Evolutionary conservation across 2,113 vertebrate genomes (phyloP).

Genomic region (western clawed frog (Xenopus tropicalis)): UCB_Xtro_10.0 CM004444.2:128227001-128227500

Average conservation of each 20-base stretch:
- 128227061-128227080: slow-evolving; percentile 23
- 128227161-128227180: slow-evolving; percentile 23
- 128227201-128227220: slow-evolving; percentile 24
- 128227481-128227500: neutral
- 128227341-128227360: slow-evolving; percentile 46
- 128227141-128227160: slow-evolving; percentile 10
- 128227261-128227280: slow-evolving; percentile 44
- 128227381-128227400: slow-evolving; percentile 35
- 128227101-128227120: slow-evolving; percentile 23
- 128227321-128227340: slow-evolving; percentile 43
- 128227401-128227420: slow-evolving; percentile 12
- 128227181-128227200: neutral
- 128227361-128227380: slow-evolving; percentile 44
- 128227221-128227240: slow-evolving; percentile 42
- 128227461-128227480: neutral
- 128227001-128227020: neutral
- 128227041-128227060: slow-evolving; percentile 18
- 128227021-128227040: slow-evolving; percentile 11
- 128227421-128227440: slow-evolving; percentile 32
- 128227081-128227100: slow-evolving; percentile 35
- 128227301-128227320: slow-evolving; percentile 46
- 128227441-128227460: neutral
- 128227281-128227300: slow-evolving; percentile 45
- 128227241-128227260: slow-evolving; percentile 26
- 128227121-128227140: slow-evolving; percentile 39